Percentiles rank a stretch among this genome's conserved stretches.
phyloP scores from a whole-genome alignment of 2,113 vertebrate genomes.

The Eretmochelys imbricata region DNA sequence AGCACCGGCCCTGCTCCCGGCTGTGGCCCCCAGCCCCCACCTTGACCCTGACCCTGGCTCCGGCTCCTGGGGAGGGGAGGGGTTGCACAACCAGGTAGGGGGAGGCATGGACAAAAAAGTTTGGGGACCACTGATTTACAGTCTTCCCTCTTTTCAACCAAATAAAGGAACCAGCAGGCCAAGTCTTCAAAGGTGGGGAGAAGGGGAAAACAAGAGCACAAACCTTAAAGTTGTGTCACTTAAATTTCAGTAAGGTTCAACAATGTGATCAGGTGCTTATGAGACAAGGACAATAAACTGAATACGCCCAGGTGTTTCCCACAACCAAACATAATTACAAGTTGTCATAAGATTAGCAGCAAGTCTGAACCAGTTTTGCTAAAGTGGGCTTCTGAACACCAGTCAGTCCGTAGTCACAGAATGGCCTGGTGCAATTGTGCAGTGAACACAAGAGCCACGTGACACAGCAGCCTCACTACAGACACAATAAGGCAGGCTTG shows the following conservation, averaged over 20 bases:
- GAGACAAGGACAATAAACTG: background rate
- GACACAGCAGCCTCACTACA: background rate
- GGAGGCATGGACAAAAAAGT: too few relatives aligned
- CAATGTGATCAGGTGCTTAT: background rate
- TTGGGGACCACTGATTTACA: background rate
- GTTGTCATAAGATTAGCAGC: conserved; percentile 32
- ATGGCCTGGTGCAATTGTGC: background rate
- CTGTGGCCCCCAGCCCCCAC: too few relatives aligned
- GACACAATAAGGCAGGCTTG: background rate
- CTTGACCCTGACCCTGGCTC: too few relatives aligned
- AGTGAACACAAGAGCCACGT: background rate
- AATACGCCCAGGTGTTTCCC: background rate
- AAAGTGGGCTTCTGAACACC: background rate
- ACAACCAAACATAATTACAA: background rate
- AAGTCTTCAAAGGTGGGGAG: background rate
- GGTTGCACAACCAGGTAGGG: too few relatives aligned
- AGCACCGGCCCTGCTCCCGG: too few relatives aligned
- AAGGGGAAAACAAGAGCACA: background rate
- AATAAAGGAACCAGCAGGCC: background rate
- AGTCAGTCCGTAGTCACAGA: background rate
- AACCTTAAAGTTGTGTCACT: background rate
- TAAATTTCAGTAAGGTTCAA: background rate
- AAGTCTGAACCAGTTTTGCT: conserved; percentile 47
- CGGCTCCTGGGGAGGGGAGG: too few relatives aligned
- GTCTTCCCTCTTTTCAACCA: background rate